Evolutionary conservation across 2,888 invertebrate species (phyloP).

Genomic region (Heliconius aoede): DNA sequence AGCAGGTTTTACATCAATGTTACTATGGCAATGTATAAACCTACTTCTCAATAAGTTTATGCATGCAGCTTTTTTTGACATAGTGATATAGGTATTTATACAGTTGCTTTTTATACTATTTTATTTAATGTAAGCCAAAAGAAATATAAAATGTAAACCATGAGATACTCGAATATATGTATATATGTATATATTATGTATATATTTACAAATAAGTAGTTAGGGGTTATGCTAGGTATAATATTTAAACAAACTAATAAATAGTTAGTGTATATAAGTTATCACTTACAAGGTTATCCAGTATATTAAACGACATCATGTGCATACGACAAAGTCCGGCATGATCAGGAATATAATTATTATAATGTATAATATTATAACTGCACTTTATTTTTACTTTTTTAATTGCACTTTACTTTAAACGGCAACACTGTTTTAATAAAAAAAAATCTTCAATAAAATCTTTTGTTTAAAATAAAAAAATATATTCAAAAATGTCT

Average conservation of each 20-base stretch:
- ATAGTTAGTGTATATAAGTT: slow-evolving; percentile 11
- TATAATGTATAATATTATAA: background rate
- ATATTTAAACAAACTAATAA: background rate
- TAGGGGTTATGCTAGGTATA: background rate
- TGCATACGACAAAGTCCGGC: slow-evolving; percentile 38
- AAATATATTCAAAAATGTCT: background rate
- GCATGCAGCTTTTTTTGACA: too few species aligned
- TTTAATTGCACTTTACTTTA: too few species aligned
- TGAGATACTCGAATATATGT: background rate
- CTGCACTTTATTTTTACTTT: background rate
- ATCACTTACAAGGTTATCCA: slow-evolving; percentile 37
- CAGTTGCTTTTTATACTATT: too few species aligned
- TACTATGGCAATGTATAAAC: too few species aligned
- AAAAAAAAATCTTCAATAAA: too few species aligned
- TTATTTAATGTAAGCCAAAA: too few species aligned
- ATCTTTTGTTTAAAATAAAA: background rate
- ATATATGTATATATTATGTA: background rate
- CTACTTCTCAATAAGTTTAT: too few species aligned
- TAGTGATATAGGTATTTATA: too few species aligned
- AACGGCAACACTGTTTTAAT: too few species aligned
- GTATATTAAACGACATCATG: slow-evolving; percentile 33
- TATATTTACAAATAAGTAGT: background rate
- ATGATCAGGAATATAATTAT: slow-evolving; percentile 29
- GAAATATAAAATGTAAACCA: background rate
- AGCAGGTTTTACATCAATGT: too few species aligned